A percentile compares a stretch with the other conserved stretches of the same genome.
These are phyloP conservation scores for Sphaerodactylus townsendi DNA, from an alignment of 2,113 vertebrate species.

Conservation along the genomic window DNA sequence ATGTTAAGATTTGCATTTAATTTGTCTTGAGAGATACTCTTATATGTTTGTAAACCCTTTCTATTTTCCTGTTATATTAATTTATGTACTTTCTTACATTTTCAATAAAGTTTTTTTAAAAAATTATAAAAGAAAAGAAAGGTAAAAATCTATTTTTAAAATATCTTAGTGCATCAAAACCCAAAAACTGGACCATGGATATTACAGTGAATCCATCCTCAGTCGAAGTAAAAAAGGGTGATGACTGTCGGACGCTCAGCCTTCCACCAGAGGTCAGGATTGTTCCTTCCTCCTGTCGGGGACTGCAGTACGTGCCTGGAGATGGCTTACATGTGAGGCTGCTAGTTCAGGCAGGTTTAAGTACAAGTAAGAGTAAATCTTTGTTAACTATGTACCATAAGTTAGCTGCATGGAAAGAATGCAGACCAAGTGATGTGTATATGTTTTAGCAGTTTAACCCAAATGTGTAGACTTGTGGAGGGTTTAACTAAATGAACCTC, in stretches of 20 bases:
- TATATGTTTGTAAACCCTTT: too few species aligned
- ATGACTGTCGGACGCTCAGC: constrained; percentile 52
- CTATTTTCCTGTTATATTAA: too few species aligned
- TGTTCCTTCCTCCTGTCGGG: constrained; percentile 76
- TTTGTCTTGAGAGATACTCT: too few species aligned
- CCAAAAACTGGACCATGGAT: constrained; percentile 63
- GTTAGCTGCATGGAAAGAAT: not conserved
- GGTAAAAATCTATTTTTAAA: constrained; percentile 37
- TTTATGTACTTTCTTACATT: too few species aligned
- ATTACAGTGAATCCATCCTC: constrained; percentile 69
- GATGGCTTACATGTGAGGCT: constrained; percentile 86
- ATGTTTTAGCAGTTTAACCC: accelerated
- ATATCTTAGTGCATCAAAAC: constrained; percentile 67
- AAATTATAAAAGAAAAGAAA: too few species aligned
- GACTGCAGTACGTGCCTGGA: constrained; percentile 64
- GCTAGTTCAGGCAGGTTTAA: constrained; percentile 55
- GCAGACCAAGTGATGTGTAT: accelerated
- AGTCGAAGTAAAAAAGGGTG: constrained; percentile 66
- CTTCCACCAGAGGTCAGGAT: constrained; percentile 83
- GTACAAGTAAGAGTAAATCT: constrained; percentile 60
- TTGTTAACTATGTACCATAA: not conserved
- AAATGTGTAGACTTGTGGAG: accelerated
- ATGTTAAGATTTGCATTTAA: too few species aligned
- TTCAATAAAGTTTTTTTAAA: too few species aligned
- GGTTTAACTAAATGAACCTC: accelerated